A percentile compares a stretch with the other conserved stretches of the same genome.
Conservation (phyloP, 1,140 invertebrate species). For the Andrena cerasifolii region DNA sequence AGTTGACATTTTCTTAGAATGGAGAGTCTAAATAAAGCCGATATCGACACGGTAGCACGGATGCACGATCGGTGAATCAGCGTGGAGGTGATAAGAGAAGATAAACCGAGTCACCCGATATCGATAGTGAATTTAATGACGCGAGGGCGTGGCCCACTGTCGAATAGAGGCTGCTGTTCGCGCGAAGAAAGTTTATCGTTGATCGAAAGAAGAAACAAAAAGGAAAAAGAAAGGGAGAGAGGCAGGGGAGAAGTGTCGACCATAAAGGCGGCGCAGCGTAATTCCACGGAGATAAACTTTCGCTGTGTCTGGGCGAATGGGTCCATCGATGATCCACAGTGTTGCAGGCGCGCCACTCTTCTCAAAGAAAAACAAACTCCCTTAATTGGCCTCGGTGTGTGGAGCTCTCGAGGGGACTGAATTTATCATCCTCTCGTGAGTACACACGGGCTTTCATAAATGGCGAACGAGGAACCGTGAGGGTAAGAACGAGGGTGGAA, state of each 20-base stretch:
- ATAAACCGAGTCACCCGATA: slow-evolving; percentile 58
- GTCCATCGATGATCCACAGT: neutral
- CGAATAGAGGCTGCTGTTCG: slow-evolving; percentile 45
- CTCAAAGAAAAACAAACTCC: slow-evolving; percentile 37
- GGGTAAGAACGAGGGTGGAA: neutral
- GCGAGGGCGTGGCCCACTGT: slow-evolving; percentile 49
- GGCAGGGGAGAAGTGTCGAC: neutral
- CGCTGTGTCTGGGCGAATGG: neutral
- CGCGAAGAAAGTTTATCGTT: slow-evolving; percentile 19
- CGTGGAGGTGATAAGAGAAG: slow-evolving; percentile 50
- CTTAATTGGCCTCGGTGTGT: slow-evolving; percentile 47
- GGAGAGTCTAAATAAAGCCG: slow-evolving; percentile 50
- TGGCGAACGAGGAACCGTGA: neutral
- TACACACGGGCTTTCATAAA: slow-evolving; percentile 2
- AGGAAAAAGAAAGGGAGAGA: neutral
- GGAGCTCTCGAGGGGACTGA: neutral
- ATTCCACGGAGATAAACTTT: slow-evolving; percentile 26
- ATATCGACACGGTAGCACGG: slow-evolving; percentile 62
- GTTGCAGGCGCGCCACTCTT: neutral
- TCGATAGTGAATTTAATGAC: slow-evolving; percentile 61
- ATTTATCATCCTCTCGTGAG: slow-evolving; percentile 30
- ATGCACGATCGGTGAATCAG: slow-evolving; percentile 60
- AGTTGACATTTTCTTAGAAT: slow-evolving; percentile 13
- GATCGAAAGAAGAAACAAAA: slow-evolving; percentile 18
- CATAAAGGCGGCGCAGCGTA: neutral